phyloP scores from a whole-genome alignment of 2,888 invertebrate genomes.

The Pammene fasciana region DNA sequence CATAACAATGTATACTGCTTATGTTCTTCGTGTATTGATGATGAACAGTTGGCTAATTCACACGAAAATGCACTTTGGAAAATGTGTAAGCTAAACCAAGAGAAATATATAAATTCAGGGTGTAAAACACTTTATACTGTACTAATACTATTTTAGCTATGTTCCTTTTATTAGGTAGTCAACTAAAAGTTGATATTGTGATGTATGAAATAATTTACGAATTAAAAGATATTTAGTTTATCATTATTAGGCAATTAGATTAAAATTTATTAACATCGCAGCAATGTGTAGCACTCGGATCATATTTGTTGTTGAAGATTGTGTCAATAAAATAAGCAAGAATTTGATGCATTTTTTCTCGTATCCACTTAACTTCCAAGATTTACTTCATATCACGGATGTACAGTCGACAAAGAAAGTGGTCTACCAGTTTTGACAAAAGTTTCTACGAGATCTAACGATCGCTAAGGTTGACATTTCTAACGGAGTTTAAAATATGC shows the following conservation, averaged over 20 bases:
- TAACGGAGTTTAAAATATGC: too few species aligned
- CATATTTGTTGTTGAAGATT: constrained; percentile 78
- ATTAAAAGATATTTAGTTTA: constrained; percentile 73
- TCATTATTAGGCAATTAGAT: constrained; percentile 71
- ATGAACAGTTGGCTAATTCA: constrained; percentile 8
- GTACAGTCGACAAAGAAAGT: too few species aligned
- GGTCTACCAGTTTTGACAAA: too few species aligned
- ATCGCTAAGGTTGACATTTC: too few species aligned
- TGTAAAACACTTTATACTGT: constrained; percentile 71
- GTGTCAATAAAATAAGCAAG: constrained; percentile 80
- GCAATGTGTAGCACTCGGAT: constrained; percentile 75
- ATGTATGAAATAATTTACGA: constrained; percentile 75
- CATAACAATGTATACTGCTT: constrained; percentile 16
- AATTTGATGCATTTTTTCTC: constrained; percentile 50
- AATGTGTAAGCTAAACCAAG: constrained; percentile 44
- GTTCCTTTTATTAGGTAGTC: constrained; percentile 74
- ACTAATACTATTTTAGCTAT: constrained; percentile 62
- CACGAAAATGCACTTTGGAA: constrained; percentile 25
- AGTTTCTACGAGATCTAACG: too few species aligned
- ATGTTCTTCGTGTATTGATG: constrained; percentile 21
- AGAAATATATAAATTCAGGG: constrained; percentile 57
- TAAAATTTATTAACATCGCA: constrained; percentile 67
- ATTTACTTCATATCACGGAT: too few species aligned
- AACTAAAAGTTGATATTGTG: constrained; percentile 82
- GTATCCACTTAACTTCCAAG: too few species aligned